phyloP scores from a whole-genome alignment of 2,888 invertebrate genomes.

The Dichetophora obliterata region DNA sequence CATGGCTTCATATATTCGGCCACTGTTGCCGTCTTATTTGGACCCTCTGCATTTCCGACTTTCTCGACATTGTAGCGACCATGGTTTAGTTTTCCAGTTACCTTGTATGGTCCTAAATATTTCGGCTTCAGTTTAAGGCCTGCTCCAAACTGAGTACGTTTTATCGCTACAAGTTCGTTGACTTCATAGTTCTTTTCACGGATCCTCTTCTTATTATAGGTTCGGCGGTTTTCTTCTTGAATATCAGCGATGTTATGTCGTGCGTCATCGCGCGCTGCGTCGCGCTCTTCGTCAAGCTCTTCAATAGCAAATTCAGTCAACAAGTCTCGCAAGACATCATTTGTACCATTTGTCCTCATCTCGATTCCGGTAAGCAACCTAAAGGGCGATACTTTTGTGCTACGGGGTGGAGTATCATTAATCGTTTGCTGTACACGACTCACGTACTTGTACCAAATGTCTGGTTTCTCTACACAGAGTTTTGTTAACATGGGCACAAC shows the following conservation, averaged over 20 bases:
- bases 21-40: constrained; percentile 29
- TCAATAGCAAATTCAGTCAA: background rate
- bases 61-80: constrained; percentile 44
- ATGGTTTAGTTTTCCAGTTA: constrained; percentile 14
- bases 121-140: constrained; percentile 42
- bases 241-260: constrained; percentile 40
- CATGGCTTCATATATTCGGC: constrained; percentile 43
- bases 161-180: constrained; percentile 46
- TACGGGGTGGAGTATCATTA: constrained; percentile 48
- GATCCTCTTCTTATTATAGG: constrained; percentile 28
- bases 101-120: constrained; percentile 43
- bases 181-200: constrained; percentile 20
- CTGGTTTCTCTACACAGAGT: constrained; percentile 57
- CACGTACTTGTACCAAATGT: constrained; percentile 57
- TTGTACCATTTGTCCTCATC: constrained; percentile 19
- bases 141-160: constrained; percentile 46
- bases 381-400: constrained; percentile 41
- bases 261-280: no score
- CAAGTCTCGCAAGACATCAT: constrained; percentile 16
- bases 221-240: constrained; percentile 42
- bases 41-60: constrained; percentile 40
- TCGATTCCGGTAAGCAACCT: constrained; percentile 45
- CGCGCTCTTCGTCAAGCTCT: constrained; percentile 23
- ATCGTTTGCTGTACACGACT: constrained; percentile 46
- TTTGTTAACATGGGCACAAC: constrained; percentile 61